Conservation (phyloP, 2,888 invertebrate species). For the Callinectes sapidus region DNA sequence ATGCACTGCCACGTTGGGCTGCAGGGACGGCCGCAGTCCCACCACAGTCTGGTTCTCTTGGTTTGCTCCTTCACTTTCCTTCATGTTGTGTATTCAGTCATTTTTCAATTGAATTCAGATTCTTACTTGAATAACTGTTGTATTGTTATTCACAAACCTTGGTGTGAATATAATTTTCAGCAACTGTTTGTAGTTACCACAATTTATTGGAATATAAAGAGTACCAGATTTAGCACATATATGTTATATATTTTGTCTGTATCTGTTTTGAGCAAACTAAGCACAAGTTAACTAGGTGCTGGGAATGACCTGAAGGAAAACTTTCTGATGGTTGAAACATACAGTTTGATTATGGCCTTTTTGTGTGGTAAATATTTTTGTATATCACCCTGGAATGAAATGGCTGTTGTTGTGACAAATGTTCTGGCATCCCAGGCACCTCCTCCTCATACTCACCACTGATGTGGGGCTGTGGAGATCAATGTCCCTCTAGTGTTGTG, state of each 20-base stretch:
- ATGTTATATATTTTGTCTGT: neutral
- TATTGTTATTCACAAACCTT: neutral
- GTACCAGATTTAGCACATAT: neutral
- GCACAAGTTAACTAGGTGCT: constrained; percentile 14
- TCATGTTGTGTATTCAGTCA: neutral
- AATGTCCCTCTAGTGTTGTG: neutral
- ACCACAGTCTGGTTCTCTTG: neutral
- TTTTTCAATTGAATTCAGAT: neutral
- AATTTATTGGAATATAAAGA: neutral
- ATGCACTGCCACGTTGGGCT: constrained; percentile 23
- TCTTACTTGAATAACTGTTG: neutral
- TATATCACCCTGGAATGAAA: neutral
- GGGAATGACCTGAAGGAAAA: neutral
- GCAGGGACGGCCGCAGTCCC: neutral
- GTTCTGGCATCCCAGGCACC: neutral
- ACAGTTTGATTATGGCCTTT: neutral
- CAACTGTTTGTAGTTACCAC: neutral
- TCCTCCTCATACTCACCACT: neutral
- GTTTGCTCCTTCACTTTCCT: neutral
- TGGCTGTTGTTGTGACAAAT: neutral
- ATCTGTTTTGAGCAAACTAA: neutral
- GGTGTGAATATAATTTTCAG: neutral
- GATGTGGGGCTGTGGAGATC: neutral
- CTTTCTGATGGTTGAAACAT: neutral
- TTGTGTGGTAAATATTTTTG: constrained; percentile 23